Evolutionary conservation across 2,888 invertebrate species (phyloP).

Genomic region (Epinotia nisella): DNA sequence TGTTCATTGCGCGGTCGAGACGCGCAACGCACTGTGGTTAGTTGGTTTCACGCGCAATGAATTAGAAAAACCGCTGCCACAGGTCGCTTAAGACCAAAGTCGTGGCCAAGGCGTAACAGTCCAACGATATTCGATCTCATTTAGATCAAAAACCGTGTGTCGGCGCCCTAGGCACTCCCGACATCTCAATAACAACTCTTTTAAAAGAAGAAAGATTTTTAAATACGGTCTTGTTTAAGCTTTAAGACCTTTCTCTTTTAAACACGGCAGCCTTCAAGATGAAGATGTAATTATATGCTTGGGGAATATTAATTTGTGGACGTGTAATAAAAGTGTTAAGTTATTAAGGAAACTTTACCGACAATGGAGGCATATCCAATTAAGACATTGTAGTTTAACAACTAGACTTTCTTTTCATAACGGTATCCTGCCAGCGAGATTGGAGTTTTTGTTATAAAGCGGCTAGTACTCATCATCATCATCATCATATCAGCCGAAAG

Average conservation of each 20-base stretch:
- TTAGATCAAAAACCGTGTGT: slow-evolving; percentile 7
- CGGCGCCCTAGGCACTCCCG: slow-evolving; percentile 20
- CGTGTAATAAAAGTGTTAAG: slow-evolving; percentile 20
- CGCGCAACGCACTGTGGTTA: too few species aligned
- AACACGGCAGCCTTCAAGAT: neutral
- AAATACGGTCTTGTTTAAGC: neutral
- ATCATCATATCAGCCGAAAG: too few species aligned
- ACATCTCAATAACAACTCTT: slow-evolving; percentile 10
- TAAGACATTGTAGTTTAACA: neutral
- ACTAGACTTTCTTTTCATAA: neutral
- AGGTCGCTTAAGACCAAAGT: too few species aligned
- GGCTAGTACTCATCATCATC: too few species aligned
- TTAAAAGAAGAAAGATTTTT: slow-evolving; percentile 2
- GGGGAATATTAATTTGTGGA: slow-evolving; percentile 23
- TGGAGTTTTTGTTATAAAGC: neutral
- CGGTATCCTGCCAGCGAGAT: neutral
- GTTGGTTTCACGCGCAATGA: too few species aligned
- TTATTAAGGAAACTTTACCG: slow-evolving; percentile 1
- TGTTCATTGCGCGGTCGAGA: too few species aligned
- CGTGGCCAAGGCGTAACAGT: too few species aligned
- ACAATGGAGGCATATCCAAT: neutral
- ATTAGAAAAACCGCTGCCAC: too few species aligned
- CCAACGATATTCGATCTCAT: slow-evolving; percentile 8
- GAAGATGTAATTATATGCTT: slow-evolving; percentile 19
- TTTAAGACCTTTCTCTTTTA: neutral